phyloP scores from a whole-genome alignment of 1,140 invertebrate species.

The Brachionus asplanchnoidis region DNA sequence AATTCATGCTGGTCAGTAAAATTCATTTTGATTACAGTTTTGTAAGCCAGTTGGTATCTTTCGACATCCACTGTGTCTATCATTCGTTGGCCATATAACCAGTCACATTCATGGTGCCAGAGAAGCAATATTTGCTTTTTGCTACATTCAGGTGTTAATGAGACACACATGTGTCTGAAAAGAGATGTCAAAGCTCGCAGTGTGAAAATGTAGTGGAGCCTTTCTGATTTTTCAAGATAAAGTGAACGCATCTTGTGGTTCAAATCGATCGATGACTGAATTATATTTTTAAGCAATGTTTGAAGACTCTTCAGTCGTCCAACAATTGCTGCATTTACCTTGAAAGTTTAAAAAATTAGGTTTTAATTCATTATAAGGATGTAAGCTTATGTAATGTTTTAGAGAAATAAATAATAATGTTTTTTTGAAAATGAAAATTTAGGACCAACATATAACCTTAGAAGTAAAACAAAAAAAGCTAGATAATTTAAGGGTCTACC shows the following conservation, averaged over 20 bases:
- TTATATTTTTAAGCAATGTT: background rate
- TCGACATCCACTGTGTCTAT: conserved; percentile 52
- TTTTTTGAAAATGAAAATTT: too few species aligned
- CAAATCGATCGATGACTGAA: conserved; percentile 40
- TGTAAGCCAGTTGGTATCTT: conserved; percentile 51
- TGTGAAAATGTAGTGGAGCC: conserved; percentile 56
- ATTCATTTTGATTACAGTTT: conserved; percentile 53
- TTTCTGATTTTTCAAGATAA: conserved; percentile 53
- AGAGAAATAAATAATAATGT: too few species aligned
- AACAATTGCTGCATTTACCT: background rate
- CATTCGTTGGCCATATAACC: conserved; percentile 55
- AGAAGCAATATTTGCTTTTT: conserved; percentile 50
- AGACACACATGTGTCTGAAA: conserved; percentile 55
- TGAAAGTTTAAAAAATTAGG: background rate
- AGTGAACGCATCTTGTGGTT: conserved; percentile 49
- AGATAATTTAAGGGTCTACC: too few species aligned
- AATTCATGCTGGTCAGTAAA: conserved; percentile 51
- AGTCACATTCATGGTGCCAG: conserved; percentile 57
- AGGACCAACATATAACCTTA: too few species aligned
- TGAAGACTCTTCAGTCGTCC: background rate
- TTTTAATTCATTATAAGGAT: too few species aligned
- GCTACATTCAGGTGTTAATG: conserved; percentile 49
- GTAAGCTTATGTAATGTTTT: too few species aligned
- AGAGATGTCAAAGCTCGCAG: conserved; percentile 50
- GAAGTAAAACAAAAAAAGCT: too few species aligned